Base-by-base conservation (phyloP, 1,140 invertebrate species). In the Diuraphis noxia region DNA sequence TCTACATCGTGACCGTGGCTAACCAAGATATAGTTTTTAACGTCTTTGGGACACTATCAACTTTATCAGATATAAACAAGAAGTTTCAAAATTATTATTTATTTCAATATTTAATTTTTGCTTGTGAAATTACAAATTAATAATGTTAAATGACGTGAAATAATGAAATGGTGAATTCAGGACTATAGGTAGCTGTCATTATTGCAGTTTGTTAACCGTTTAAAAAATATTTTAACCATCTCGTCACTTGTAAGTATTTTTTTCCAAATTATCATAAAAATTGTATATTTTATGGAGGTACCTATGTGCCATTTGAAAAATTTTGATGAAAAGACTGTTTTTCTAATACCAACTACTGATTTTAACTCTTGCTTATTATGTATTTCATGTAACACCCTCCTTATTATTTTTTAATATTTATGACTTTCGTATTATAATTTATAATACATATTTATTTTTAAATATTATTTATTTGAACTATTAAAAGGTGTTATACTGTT, bases 21-120 rank as follows among this genome's bases (percentile, higher is more conserved):
- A n/a, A n/a, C n/a, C n/a, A n/a, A n/a, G n/a, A n/a, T 49, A 49
- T n/a, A 72, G 10, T 43, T n/a, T 84, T 21, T 17, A 84, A 84
- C 17, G 41, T 84, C 82, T 84, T 84, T 84, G 41, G 77, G 30
- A 84, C 13, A 21, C 17, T 84, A 13, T 84, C 40, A 43, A 81
- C 36, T 8, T 81, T 84, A 84, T 84, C 82, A 84, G 13, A 34
- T 7, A 85, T 46, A 85, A 85, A 49, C 84, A 85, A 85, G 36
- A 3, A 85, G 46, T 85, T 85, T 85, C 23, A 85, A 85, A 85
- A 41, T 46, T 49, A 85, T 49, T n/a, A 46, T 46, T n/a, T 49
- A 49, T 49, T 49, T 49, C 46, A 49, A 49, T 85, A 25, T 9
- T 25, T 81, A 2, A 38, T 38, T 38, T 38, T 41, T 49, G 41